Evolutionary conservation across 2,797 vertebrate genomes (phyloP).

Genomic region (Microhierax caerulescens): DNA sequence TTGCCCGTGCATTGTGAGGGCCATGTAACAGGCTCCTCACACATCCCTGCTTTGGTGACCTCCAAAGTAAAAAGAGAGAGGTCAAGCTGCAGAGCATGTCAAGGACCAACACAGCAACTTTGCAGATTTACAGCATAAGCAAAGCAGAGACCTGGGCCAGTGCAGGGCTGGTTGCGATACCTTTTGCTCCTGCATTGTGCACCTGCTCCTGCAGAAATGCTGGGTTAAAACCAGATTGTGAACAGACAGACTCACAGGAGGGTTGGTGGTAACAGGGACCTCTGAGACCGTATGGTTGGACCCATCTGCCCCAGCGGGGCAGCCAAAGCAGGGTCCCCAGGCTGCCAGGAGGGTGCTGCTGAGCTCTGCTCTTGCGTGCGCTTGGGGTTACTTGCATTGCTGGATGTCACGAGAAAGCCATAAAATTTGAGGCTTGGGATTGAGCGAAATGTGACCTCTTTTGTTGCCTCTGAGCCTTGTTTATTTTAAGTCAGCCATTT

Average conservation of each 20-base stretch:
- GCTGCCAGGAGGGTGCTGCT: background rate
- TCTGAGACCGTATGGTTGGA: accelerated
- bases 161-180: background rate
- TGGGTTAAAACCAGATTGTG: accelerated
- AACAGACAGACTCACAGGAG: accelerated
- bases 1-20: background rate
- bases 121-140: background rate
- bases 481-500: constrained; percentile 14
- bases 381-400: background rate
- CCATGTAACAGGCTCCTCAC: background rate
- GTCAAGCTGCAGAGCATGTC: background rate
- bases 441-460: constrained; percentile 53
- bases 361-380: background rate
- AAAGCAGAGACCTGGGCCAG: background rate
- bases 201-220: background rate
- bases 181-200: background rate
- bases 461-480: constrained; percentile 35
- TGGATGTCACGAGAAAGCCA: constrained; percentile 51
- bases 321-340: background rate
- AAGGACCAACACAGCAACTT: background rate
- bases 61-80: background rate
- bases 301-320: background rate
- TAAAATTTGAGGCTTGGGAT: constrained; percentile 32
- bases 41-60: background rate
- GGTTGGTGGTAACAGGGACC: background rate